Base-by-base conservation (phyloP, 1,140 invertebrate species). In the Eumeta japonica region DNA sequence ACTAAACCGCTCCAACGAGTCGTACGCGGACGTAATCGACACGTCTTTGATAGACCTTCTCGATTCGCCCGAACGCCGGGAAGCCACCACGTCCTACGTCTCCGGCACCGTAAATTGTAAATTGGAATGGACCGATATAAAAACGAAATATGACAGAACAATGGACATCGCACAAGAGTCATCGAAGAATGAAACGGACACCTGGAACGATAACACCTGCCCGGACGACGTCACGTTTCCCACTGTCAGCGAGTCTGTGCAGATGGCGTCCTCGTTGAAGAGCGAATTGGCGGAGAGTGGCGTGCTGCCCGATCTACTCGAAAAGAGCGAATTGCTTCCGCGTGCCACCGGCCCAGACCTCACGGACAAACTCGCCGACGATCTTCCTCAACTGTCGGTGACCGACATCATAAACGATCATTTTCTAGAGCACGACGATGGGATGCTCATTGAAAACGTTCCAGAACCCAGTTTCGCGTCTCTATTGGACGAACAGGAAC, bases 141-240 rank as follows among this genome's bases (percentile, higher is more conserved):
- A 58, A 9, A 50, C 52, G 15, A 47, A 44, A n/a, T 53, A 48
- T 16, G 43, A 42, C 30, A 33, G 28, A 27, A 44, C 45, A n/a
- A 40, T 27, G 19, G 56, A 54, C n/a, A 61, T 58, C 18, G 46
- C 49, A 1, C 56, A 55, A n/a, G 62, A 58, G 18, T 46, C 48
- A 1, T 52, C 55, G 1, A 53, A 52, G 28, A 41, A 32, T 10
- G 43, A 36, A 29, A 54, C 48, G 0, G 85, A 86, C 48, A 88
- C 86, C 0, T 89, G 88, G 87, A 88, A 86, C 48, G 87, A 88
- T 41, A 82, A 87, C 49, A 79, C 79, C 9, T 83, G 81, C 32
- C 84, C 83, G 1, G 86, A 87, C 59, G 87, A 89, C 46, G 70
- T 87, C 20, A 86, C 86, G 0, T 89, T 89, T 56, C 87, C 87